Evolutionary conservation across 2,888 invertebrate genomes (phyloP).

Genomic region (Sphinx pinastri): DNA sequence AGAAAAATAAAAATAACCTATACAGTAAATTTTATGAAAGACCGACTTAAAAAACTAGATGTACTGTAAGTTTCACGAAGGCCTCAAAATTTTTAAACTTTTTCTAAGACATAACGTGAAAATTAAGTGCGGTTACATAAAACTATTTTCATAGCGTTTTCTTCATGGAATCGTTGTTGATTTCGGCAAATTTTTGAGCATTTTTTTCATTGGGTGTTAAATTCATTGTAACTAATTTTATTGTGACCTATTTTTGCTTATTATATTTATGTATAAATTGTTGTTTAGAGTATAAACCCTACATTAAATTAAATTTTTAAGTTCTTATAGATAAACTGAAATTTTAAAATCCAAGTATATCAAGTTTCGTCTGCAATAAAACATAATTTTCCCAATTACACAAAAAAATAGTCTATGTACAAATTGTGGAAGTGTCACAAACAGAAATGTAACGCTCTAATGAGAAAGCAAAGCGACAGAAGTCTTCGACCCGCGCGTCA

Average conservation of each 20-base stretch:
- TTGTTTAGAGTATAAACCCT: too few relatives aligned
- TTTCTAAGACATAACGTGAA: conserved; percentile 11
- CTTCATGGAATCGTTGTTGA: conserved; percentile 5
- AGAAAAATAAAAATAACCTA: background rate
- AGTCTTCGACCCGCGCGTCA: conserved; percentile 71
- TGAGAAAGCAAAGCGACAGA: conserved; percentile 71
- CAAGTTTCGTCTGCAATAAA: background rate
- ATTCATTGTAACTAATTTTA: background rate
- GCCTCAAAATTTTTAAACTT: background rate
- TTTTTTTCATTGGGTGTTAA: background rate
- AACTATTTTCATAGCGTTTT: conserved; percentile 28
- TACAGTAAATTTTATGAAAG: conserved; percentile 12
- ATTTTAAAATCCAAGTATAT: background rate
- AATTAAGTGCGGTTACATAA: conserved; percentile 16
- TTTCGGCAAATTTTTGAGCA: background rate
- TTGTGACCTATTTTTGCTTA: background rate
- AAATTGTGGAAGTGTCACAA: conserved; percentile 38
- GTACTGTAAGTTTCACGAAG: conserved; percentile 15
- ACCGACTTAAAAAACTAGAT: conserved; percentile 6
- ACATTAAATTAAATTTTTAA: too few relatives aligned
- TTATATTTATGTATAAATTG: too few relatives aligned
- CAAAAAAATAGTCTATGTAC: conserved; percentile 32
- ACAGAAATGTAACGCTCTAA: conserved; percentile 77
- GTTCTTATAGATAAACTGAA: background rate
- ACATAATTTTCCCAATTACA: conserved; percentile 8